Evolutionary conservation across 2,888 invertebrate species (phyloP).

Genomic region (Limnephilus marmoratus): DNA sequence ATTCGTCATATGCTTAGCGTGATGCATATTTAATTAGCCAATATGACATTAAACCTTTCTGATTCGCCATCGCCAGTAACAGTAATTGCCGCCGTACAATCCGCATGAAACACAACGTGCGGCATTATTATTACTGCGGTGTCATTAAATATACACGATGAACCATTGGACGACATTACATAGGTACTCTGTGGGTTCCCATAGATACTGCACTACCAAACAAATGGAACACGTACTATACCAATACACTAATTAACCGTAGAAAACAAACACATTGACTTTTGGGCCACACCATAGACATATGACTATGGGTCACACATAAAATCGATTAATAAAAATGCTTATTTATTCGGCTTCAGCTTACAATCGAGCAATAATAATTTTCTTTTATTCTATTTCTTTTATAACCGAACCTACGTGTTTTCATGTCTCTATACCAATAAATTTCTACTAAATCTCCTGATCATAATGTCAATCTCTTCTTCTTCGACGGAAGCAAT

Average conservation of each 20-base stretch:
- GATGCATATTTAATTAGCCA: background rate
- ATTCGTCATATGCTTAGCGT: background rate
- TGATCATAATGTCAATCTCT: too few relatives aligned
- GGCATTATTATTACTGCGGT: background rate
- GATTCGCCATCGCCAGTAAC: background rate
- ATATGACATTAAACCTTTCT: background rate
- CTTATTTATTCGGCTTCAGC: background rate
- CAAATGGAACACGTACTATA: constrained; percentile 8
- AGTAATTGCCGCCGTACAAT: constrained; percentile 16
- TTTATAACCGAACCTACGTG: too few relatives aligned
- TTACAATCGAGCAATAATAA: too few relatives aligned
- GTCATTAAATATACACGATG: constrained; percentile 8
- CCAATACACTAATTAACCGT: background rate
- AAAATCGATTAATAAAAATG: background rate
- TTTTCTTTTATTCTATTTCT: too few relatives aligned
- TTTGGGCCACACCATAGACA: too few relatives aligned
- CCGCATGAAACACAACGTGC: constrained; percentile 15
- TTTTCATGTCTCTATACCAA: too few relatives aligned
- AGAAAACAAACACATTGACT: background rate
- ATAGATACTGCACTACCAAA: constrained; percentile 30
- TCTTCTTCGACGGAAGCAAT: too few relatives aligned
- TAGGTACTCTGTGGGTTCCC: constrained; percentile 5
- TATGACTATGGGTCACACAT: background rate
- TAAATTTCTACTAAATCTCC: too few relatives aligned
- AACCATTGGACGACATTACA: constrained; percentile 5